Percentiles rank a stretch among this genome's conserved stretches.
These are phyloP conservation scores for Stegodyphus mimosarum DNA, from an alignment of 1,140 invertebrate genomes.

Conservation along the genomic window DNA sequence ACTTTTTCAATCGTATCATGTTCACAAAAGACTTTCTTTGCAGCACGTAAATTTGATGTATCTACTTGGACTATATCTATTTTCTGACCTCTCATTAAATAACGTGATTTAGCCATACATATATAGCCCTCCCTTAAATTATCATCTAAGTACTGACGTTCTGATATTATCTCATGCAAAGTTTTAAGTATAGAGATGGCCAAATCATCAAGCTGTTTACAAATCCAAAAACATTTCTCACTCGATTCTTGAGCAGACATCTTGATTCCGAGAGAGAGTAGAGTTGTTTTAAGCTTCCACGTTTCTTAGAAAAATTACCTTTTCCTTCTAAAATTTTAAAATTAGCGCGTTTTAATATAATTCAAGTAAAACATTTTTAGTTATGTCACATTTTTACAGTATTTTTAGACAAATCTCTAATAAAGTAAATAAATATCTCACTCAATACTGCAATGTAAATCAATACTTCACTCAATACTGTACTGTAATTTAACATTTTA, in stretches of 20 bases:
- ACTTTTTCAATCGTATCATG: neutral
- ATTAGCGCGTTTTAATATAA: neutral
- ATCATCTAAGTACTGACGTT: constrained; percentile 44
- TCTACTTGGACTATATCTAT: constrained; percentile 56
- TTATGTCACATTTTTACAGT: neutral
- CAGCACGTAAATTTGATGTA: neutral
- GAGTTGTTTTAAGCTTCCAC: neutral
- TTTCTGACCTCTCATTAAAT: constrained; percentile 52
- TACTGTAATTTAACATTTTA: too few species aligned
- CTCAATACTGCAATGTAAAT: too few species aligned
- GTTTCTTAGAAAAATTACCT: neutral
- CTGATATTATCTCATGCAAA: constrained; percentile 38
- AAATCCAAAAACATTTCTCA: neutral
- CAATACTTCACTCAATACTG: too few species aligned
- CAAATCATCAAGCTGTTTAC: constrained; percentile 50
- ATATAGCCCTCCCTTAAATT: constrained; percentile 58
- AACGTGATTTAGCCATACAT: constrained; percentile 57
- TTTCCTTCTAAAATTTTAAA: neutral
- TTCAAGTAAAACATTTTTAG: neutral
- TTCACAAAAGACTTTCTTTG: constrained; percentile 1
- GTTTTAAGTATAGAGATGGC: constrained; percentile 28
- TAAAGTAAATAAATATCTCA: too few species aligned
- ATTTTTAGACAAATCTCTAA: neutral
- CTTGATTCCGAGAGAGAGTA: neutral
- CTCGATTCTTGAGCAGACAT: neutral